A percentile compares a stretch with the other conserved stretches of the same genome.
Conservation (phyloP, 1,140 invertebrate species). For the Drosophila nigrodunni region DNA sequence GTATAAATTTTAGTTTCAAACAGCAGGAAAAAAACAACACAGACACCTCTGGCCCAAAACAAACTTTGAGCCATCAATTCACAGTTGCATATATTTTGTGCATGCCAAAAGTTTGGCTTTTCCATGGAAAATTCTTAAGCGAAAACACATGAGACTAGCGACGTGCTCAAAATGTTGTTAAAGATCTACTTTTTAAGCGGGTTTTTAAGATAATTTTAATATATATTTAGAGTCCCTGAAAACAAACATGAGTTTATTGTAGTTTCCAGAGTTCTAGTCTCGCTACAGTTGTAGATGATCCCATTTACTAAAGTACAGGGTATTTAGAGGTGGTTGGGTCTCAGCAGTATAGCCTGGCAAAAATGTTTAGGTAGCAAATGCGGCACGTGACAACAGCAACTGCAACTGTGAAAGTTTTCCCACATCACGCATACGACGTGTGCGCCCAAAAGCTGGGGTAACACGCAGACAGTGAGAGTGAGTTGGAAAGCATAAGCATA, state of each 20-base stretch:
- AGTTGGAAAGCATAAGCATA: not conserved
- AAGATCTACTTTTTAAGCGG: not conserved
- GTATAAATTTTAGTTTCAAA: constrained; percentile 64
- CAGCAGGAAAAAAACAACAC: not conserved
- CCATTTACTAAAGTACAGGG: constrained; percentile 3
- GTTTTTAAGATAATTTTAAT: not conserved
- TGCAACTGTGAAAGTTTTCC: constrained; percentile 68
- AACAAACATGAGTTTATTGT: not conserved
- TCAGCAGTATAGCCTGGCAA: constrained; percentile 12
- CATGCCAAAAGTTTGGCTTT: constrained; percentile 64
- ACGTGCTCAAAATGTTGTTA: constrained; percentile 25
- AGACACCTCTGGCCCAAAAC: constrained; percentile 8
- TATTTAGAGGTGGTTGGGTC: constrained; percentile 10
- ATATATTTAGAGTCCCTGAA: not conserved
- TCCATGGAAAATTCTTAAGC: constrained; percentile 4
- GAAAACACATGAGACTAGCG: constrained; percentile 21
- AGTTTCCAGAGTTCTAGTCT: not conserved
- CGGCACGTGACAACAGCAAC: constrained; percentile 68
- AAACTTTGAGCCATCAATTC: constrained; percentile 72
- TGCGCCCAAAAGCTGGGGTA: constrained; percentile 8
- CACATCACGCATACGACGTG: constrained; percentile 71
- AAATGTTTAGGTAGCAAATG: constrained; percentile 74
- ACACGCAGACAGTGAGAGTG: no score
- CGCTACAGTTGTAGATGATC: not conserved
- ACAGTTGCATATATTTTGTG: constrained; percentile 48